Conservation (phyloP, 2,113 vertebrate species). For the Salvelinus fontinalis region DNA sequence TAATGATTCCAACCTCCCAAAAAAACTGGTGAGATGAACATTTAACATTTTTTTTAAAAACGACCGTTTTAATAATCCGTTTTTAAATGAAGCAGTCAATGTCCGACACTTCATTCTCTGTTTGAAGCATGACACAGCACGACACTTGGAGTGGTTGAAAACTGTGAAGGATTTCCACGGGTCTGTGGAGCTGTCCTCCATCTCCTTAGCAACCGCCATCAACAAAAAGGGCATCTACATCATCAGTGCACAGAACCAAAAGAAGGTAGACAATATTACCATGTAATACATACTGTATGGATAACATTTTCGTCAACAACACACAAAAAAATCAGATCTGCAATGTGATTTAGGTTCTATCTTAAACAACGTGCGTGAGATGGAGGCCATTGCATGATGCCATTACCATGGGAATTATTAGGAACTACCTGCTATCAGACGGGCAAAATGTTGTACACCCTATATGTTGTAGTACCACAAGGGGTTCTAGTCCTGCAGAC, state of each 20-base stretch:
- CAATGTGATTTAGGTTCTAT: too few species aligned
- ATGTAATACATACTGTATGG: background rate
- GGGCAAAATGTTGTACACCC: too few species aligned
- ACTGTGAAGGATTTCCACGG: conserved; percentile 95
- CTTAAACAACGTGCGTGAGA: too few species aligned
- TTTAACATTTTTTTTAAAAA: too few species aligned
- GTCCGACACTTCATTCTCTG: background rate
- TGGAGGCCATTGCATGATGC: too few species aligned
- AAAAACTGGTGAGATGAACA: conserved; percentile 82
- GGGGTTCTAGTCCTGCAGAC: too few species aligned
- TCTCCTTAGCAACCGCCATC: conserved; percentile 88
- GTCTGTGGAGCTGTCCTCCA: conserved; percentile 90
- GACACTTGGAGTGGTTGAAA: conserved; percentile 90
- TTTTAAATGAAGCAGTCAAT: background rate
- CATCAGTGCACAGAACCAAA: conserved; percentile 71
- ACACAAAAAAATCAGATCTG: too few species aligned
- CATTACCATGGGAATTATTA: too few species aligned
- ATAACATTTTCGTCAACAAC: background rate
- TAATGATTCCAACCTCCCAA: conserved; percentile 83
- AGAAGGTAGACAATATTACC: conserved; percentile 59
- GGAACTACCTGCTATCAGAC: too few species aligned
- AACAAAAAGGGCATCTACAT: conserved; percentile 86
- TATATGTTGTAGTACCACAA: too few species aligned
- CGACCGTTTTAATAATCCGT: background rate
- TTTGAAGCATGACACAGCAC: conserved; percentile 84